Evolutionary conservation across 2,888 invertebrate genomes (phyloP), one percentile per base, ranked within the genome.

Genomic region (Limnephilus lunatus): DNA sequence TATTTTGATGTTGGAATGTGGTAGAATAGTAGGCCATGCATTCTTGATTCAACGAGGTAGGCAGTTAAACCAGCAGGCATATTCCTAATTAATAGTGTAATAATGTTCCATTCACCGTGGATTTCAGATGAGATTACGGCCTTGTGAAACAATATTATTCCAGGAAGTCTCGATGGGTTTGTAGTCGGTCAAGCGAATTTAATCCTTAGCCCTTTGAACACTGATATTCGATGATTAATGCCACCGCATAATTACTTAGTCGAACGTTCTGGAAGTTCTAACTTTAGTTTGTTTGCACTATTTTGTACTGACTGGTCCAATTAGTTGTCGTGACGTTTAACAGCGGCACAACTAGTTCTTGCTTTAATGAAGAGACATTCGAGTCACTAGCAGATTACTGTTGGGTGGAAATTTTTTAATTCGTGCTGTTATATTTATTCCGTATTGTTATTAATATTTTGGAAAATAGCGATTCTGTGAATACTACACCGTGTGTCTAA

Each of bases 251-350:
- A 83, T 83, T 83, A 83, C 83, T 39, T 19, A 11, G 25, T 25
- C 32, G 35, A 83, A 83, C 35, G 83, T 83, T 83, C 83, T 39
- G 35, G 83, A 83, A 83, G 35, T 83, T 32, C 32, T 83, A 19
- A 32, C 68, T 25, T 25, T 68, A 68, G 68, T 39, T 83, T 83
- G 83, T 83, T 32, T 31, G 83, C 25, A 39, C 35, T 39, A 35
- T 83, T 83, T 83, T 35, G 83, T 83, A 39, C 1, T 83, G 83
- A 83, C 83, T 32, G n/a, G 35, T 11, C 32, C 25, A 83, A 83
- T 83, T 83, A 83, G 35, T 83, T 83, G 19, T 39, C 35, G 14
- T 25, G 83, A 15, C 32, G 83, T 30, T 83, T 83, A 7, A 83
- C 30, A 31, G 68, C n/a, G 25, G 68, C n/a, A 68, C 25, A 9